Conservation (phyloP, 2,797 vertebrate genomes). For the Neopelma chrysocephalum region DNA sequence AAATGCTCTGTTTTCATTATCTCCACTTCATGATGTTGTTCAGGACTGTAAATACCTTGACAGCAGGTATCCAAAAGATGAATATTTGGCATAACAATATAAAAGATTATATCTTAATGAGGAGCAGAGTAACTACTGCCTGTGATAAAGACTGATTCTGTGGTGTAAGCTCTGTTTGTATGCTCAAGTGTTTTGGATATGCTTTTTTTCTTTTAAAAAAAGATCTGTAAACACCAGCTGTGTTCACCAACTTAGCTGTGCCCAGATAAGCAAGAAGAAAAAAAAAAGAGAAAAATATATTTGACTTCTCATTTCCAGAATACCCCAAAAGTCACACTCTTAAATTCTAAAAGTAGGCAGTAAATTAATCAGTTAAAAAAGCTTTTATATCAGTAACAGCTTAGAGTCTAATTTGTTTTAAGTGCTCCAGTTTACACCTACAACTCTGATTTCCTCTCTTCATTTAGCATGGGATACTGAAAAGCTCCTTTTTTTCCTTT, state of each 20-base stretch:
- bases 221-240: not conserved
- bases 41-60: conserved; percentile 78
- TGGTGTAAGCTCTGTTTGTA: not conserved
- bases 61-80: conserved; percentile 76
- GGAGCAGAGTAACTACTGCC: not conserved
- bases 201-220: not conserved
- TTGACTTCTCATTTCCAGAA: not conserved
- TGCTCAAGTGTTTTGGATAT: not conserved
- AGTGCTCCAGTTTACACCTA: not conserved
- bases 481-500: not conserved
- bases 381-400: not conserved
- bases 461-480: not conserved
- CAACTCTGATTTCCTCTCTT: not conserved
- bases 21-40: conserved; percentile 76
- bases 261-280: not conserved
- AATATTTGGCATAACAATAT: not conserved
- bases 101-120: not conserved
- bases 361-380: not conserved
- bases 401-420: not conserved
- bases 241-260: not conserved
- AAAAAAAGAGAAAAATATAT: not conserved
- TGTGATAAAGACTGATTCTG: not conserved
- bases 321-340: not conserved
- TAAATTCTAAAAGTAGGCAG: not conserved
- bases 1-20: conserved; percentile 81